A percentile compares a stretch with the other conserved stretches of the same genome.
These are phyloP conservation scores for Pseudoatta argentina DNA, from an alignment of 1,140 invertebrate genomes.

Conservation along the genomic window DNA sequence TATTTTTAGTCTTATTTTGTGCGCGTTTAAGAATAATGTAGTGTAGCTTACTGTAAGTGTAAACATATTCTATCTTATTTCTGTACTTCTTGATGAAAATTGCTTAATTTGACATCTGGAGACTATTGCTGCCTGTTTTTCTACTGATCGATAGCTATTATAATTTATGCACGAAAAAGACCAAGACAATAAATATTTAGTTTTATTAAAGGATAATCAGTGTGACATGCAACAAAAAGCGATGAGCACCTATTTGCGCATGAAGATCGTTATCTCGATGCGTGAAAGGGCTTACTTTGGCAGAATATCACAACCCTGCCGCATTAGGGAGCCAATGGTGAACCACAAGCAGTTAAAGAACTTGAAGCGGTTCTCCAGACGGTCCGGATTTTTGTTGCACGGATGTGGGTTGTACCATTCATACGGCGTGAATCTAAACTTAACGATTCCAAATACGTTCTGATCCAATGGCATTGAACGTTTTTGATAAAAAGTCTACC, in stretches of 20 bases:
- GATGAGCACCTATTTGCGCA: conserved; percentile 14
- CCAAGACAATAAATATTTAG: neutral
- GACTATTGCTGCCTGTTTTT: neutral
- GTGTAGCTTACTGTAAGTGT: neutral
- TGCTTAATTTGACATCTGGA: neutral
- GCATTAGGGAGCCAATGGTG: conserved; percentile 97
- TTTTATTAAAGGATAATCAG: neutral
- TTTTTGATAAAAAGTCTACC: neutral
- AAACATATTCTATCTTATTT: neutral
- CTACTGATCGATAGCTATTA: neutral
- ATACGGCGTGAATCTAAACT: conserved; percentile 94
- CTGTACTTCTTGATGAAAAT: neutral
- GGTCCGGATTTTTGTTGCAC: conserved; percentile 92
- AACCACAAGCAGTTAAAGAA: conserved; percentile 98
- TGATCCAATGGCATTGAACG: conserved; percentile 34
- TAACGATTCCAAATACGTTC: conserved; percentile 74
- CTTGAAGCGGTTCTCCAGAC: conserved; percentile 96
- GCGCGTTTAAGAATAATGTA: neutral
- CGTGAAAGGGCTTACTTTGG: conserved; percentile 91
- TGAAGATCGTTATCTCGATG: conserved; percentile 43
- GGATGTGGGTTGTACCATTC: conserved; percentile 96
- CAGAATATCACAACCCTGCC: conserved; percentile 96
- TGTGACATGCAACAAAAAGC: conserved; percentile 29
- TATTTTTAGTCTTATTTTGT: neutral
- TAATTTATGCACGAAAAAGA: neutral